Conservation (phyloP, 2,888 invertebrate species). For the Diadegma fenestrale region DNA sequence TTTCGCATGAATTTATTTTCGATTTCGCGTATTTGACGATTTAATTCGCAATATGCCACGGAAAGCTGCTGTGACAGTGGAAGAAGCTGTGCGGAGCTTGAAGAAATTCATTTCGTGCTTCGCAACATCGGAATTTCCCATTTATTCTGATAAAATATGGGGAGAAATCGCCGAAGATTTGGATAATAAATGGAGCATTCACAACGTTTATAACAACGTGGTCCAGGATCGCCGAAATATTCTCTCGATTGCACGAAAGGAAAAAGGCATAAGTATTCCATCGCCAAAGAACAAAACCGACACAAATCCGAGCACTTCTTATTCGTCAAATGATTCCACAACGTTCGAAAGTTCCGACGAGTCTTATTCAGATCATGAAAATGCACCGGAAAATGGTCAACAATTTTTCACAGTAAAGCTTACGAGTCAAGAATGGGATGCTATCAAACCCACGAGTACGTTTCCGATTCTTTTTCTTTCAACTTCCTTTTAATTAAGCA, state of each 20-base stretch:
- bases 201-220: background rate
- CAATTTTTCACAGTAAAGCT: background rate
- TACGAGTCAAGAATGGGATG: background rate
- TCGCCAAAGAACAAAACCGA: background rate
- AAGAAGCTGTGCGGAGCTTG: background rate
- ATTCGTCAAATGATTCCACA: background rate
- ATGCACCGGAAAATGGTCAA: background rate
- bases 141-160: background rate
- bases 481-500: no score
- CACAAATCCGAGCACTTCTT: background rate
- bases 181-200: background rate
- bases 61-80: background rate
- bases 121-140: background rate
- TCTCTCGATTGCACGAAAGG: background rate
- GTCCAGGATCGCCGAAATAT: background rate
- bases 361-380: background rate
- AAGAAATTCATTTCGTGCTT: background rate
- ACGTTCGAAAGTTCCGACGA: background rate
- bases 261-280: background rate
- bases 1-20: no score
- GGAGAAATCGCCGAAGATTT: background rate
- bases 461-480: background rate
- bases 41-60: background rate
- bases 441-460: background rate
- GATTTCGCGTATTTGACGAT: background rate